Conservation (phyloP, 2,113 vertebrate species). For the Cinclus mexicanus region DNA sequence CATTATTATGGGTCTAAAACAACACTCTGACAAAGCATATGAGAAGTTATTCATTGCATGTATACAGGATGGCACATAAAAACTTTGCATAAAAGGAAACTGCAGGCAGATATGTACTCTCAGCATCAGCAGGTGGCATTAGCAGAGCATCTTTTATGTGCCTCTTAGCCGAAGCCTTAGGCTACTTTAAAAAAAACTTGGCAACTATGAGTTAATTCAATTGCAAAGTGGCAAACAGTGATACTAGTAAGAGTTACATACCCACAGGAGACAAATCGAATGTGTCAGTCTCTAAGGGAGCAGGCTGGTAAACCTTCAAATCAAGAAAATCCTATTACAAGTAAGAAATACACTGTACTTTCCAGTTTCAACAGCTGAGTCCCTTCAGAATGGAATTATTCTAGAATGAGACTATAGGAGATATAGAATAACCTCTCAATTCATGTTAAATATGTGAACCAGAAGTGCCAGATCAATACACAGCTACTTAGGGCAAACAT, state of each 20-base stretch:
- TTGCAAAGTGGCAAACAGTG: slow-evolving; percentile 33
- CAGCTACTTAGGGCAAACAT: background rate
- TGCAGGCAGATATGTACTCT: background rate
- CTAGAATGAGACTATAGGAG: background rate
- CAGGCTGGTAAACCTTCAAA: background rate
- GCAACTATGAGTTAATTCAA: slow-evolving; percentile 45
- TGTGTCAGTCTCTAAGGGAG: background rate
- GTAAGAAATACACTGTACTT: background rate
- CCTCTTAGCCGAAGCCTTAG: slow-evolving; percentile 15
- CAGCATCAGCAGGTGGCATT: slow-evolving; percentile 58
- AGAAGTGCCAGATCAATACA: background rate
- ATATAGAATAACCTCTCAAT: background rate
- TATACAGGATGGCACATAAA: background rate
- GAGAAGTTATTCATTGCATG: background rate
- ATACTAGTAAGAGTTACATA: background rate
- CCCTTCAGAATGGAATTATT: background rate
- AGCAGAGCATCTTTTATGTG: slow-evolving; percentile 7
- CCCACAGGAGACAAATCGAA: background rate
- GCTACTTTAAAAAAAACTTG: background rate
- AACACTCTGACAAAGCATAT: background rate
- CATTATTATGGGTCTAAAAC: background rate
- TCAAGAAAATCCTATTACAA: background rate
- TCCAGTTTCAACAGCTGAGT: background rate
- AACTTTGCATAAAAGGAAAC: background rate
- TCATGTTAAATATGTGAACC: background rate